A percentile compares a stretch with the other conserved stretches of the same genome.
Conservation (phyloP, 2,797 vertebrate genomes). For the Ataeniobius toweri region DNA sequence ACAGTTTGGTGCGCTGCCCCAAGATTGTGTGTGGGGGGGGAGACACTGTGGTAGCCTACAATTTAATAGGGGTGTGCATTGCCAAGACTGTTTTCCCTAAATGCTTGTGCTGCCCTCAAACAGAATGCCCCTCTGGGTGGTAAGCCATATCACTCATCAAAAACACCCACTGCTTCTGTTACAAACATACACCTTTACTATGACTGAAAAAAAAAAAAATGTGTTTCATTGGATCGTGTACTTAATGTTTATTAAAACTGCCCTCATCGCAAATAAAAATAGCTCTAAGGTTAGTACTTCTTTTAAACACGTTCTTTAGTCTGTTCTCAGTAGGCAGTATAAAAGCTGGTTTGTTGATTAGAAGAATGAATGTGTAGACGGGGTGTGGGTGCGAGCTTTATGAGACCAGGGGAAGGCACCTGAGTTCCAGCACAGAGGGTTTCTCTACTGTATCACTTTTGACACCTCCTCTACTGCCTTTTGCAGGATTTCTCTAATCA, state of each 20-base stretch:
- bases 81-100: not conserved
- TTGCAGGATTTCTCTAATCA: constrained; percentile 86
- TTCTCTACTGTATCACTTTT: constrained; percentile 75
- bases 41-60: not conserved
- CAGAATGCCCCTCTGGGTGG: not conserved
- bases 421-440: constrained; percentile 53
- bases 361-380: constrained; percentile 64
- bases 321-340: not conserved
- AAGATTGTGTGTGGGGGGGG: too few relatives aligned
- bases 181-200: not conserved
- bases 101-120: not conserved
- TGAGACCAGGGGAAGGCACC: constrained; percentile 50
- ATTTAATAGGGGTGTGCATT: not conserved
- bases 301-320: not conserved
- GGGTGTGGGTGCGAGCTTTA: constrained; percentile 60
- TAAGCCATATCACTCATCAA: not conserved
- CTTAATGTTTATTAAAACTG: not conserved
- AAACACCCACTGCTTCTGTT: not conserved
- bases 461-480: constrained; percentile 81
- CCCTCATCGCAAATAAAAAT: not conserved
- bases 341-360: constrained; percentile 65
- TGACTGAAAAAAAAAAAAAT: not conserved
- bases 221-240: not conserved
- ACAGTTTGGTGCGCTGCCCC: not conserved
- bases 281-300: not conserved